Evolutionary conservation across 2,113 vertebrate species (phyloP), one percentile per base, ranked within the genome.

Genomic region (Coracopsis vasa): DNA sequence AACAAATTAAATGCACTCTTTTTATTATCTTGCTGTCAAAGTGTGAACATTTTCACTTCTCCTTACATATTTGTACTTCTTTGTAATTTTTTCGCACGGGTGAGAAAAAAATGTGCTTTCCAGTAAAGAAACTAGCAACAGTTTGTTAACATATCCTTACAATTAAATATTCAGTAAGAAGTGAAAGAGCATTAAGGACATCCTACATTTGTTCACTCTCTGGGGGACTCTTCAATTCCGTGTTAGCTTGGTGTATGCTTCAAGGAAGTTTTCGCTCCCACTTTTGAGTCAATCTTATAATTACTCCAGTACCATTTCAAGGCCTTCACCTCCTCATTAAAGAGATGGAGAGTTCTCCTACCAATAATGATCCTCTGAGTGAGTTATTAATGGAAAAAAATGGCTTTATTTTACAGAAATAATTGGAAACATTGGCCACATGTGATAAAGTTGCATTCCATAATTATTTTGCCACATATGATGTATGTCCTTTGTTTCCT

Each of bases 321-420:
- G 73, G 60, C 70, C 41, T 65, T 84, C 51, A 84, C 70, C 47
- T 87, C 61, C 93, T 96, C 78, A 91, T 97, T 97, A 96, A 87
- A 85, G 84, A 96, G 94, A 95, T 80, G 48, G 84, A 96, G 78
- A 85, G 84, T 90, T 85, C 74, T 92, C 17, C 73, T 82, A 91
- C 81, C 33, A 84, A 72, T 94, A 96, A 91, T 91, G 95, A 94
- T 91, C 61, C 80, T 85, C 88, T 72, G 93, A 92, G 45, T 94
- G 94, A 97, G 84, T 94, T 95, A 95, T 95, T 94, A 96, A 95
- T 92, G 62, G 70, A 64, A 95, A 95, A 96, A 92, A 91, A 96
- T 95, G 51, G 13, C 41, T 85, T 95, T 96, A 85, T 94, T 95
- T 95, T 91, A 88, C 91, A 94, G 74, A 92, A 95, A 95, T 96